Conservation (phyloP, 2,797 vertebrate genomes). For the Loriculus beryllinus region DNA sequence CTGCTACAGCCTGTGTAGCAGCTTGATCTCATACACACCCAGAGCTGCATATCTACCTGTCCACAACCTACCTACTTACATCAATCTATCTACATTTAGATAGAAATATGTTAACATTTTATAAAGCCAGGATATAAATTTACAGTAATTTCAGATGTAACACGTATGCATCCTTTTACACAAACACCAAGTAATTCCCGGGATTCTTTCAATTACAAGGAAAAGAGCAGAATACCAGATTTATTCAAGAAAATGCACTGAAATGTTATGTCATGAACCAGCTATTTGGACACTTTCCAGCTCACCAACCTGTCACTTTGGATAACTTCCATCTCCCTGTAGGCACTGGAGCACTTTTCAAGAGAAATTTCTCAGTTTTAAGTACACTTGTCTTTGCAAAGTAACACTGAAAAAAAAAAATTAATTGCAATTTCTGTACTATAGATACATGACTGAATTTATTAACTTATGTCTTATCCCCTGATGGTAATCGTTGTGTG, state of each 20-base stretch:
- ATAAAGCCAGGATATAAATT: background rate
- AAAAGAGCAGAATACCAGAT: background rate
- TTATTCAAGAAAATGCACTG: background rate
- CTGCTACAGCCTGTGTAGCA: background rate
- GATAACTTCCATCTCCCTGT: constrained; percentile 1
- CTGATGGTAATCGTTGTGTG: background rate
- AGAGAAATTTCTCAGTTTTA: constrained; percentile 32
- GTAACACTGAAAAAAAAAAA: background rate
- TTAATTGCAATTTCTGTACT: background rate
- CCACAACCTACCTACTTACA: background rate
- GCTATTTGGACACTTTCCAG: constrained; percentile 13
- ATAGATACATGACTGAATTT: background rate
- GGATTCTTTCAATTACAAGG: background rate
- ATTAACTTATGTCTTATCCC: background rate
- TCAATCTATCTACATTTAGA: background rate
- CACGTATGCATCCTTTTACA: accelerated
- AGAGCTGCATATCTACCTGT: background rate
- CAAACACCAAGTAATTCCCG: background rate
- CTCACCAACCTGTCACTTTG: constrained; percentile 18
- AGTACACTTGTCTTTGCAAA: background rate
- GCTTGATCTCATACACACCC: too few relatives aligned
- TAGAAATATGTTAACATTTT: accelerated
- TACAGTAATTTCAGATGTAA: background rate
- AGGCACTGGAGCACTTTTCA: constrained; percentile 1
- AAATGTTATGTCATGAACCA: background rate